Evolutionary conservation across 92 coral and sea anemone genomes (phyloP).

Genomic region (Montipora capitata): DNA sequence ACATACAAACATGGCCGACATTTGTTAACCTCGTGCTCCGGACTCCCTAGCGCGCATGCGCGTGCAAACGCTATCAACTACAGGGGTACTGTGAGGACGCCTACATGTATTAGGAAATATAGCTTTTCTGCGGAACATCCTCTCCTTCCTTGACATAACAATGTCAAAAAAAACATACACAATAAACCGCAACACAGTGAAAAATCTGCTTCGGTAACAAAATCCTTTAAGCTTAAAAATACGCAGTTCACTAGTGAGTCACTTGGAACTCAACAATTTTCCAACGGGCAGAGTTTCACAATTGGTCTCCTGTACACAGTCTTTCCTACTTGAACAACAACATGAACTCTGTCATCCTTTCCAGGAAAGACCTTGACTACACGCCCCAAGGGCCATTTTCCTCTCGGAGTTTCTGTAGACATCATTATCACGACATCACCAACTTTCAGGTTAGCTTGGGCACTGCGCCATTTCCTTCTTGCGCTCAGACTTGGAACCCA

Average conservation of each 20-base stretch:
- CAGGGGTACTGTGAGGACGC: no score
- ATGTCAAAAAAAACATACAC: background rate
- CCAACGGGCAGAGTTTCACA: conserved; percentile 30
- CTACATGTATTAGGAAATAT: no score
- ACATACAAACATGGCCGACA: no score
- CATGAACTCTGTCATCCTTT: conserved; percentile 31
- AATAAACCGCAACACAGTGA: background rate
- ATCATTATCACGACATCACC: conserved; percentile 34
- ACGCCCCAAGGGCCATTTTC: conserved; percentile 54
- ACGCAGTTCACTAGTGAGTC: no score
- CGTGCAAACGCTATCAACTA: no score
- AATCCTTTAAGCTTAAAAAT: background rate
- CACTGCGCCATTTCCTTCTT: no score
- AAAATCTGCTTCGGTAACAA: background rate
- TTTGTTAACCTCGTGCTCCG: no score
- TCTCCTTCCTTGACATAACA: background rate
- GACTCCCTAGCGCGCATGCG: no score
- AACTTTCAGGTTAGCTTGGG: conserved; percentile 27
- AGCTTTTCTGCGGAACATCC: background rate
- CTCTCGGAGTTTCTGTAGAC: conserved; percentile 31
- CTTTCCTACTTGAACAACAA: conserved; percentile 36
- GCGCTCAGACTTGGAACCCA: background rate
- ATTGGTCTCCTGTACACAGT: conserved; percentile 20
- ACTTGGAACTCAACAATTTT: background rate
- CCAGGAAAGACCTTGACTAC: conserved; percentile 24